These are phyloP conservation scores for Phrynosoma platyrhinos DNA, from an alignment of 2,113 vertebrate genomes.

Conservation along the genomic window DNA sequence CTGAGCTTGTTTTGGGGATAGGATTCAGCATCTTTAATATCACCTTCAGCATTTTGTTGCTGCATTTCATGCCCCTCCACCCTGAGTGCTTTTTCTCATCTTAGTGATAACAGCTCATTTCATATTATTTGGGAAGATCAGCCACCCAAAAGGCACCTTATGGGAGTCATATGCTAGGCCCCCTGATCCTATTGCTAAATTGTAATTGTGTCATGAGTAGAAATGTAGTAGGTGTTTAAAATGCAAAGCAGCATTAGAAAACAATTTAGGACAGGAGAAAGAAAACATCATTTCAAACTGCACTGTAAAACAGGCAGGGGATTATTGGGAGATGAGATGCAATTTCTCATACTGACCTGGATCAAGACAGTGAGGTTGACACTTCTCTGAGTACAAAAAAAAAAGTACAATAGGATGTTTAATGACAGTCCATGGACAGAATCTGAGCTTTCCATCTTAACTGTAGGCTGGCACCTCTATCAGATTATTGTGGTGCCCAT, in stretches of 20 bases:
- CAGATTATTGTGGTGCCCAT: neutral
- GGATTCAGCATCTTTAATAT: too few relatives aligned
- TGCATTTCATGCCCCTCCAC: neutral
- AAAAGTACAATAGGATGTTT: neutral
- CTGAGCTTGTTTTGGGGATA: too few relatives aligned
- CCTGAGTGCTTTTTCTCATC: neutral
- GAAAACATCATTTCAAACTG: constrained; percentile 55
- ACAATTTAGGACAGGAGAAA: constrained; percentile 49
- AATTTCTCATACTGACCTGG: constrained; percentile 48
- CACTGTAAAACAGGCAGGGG: constrained; percentile 30
- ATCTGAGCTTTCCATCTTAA: constrained; percentile 24
- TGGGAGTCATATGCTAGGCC: constrained; percentile 1
- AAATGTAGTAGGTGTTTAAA: constrained; percentile 54
- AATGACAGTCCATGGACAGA: constrained; percentile 12
- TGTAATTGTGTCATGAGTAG: neutral
- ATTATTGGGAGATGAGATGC: constrained; percentile 54
- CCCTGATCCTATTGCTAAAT: constrained; percentile 30
- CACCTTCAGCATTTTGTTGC: neutral
- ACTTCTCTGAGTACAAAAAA: neutral
- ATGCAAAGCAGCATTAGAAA: constrained; percentile 52
- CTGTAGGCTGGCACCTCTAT: constrained; percentile 35
- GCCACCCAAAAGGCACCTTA: constrained; percentile 1
- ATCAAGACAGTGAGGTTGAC: constrained; percentile 19
- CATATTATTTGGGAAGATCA: constrained; percentile 15
- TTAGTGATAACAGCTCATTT: neutral